Base-by-base conservation (phyloP, 2,888 invertebrate species). In the Drosophila anomelani region DNA sequence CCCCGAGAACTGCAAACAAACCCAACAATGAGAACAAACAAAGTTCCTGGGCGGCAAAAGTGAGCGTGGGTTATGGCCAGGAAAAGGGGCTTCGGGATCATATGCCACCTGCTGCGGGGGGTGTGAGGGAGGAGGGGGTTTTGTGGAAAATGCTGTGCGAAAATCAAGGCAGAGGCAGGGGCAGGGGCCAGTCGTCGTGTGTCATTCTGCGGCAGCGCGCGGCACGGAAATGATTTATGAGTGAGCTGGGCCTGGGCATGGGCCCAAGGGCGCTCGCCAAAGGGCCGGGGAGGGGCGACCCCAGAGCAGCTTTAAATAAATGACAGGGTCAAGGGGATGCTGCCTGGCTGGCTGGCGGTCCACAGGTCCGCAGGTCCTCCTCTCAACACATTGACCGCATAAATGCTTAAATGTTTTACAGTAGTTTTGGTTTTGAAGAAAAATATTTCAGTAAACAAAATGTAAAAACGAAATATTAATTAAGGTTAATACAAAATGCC, bases 181-280 rank as follows among this genome's bases (percentile, higher is more conserved):
- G 17, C 34, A 23, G 32, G 34, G 47, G 47, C 51, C 41, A 49
- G 51, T 64, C 38, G 56, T 57, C 82, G 88, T 89, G 80, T 89
- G 85, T 85, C 85, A 87, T 78, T 88, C 80, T 85, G 88, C 64
- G 89, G 89, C 88, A 89, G 75, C 71, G 85, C 76, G 68, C 67
- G 85, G 87, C 89, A 76, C 58, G 71, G 75, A 78, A 87, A 87
- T 85, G 89, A 85, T 85, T 85, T 85, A 85, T 85, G 85, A 76
- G 82, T 71, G 58, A 56, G 67, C 70, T 75, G 58, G 68, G 29
- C 49, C 20, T 44, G 44, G 23, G 47, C 47, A n/a, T 23, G 60
- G 32, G 32, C 17, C 23, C 41, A 47, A 75, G 55, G 51, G 49
- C 34, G 20, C 17, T 3, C 51, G 54, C 34, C 15, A 51, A 54